Evolutionary conservation across 2,888 invertebrate genomes (phyloP), one percentile per base, ranked within the genome.

Genomic region (Tipula unca): DNA sequence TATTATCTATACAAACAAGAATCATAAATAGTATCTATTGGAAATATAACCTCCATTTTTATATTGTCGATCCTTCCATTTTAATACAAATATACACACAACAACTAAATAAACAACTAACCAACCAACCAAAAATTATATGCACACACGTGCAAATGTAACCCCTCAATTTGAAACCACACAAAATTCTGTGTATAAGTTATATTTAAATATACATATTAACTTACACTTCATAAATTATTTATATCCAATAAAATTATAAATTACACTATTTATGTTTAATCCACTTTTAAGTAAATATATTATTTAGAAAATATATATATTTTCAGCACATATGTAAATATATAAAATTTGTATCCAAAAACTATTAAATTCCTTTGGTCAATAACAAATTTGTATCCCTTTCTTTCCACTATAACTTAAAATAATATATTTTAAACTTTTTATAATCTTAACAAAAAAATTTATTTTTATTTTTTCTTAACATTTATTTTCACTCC

Each of bases 181-280:
- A 25, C 48, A 54, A 5, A 54, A 32, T 32, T 32, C 6, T 32
- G 6, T 32, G 48, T 17, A 8, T 54, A 10, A 25, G 17, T 69
- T 69, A 69, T 69, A 69, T 25, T 69, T 20, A 69, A 69, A 69
- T 69, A 69, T n/a, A n/a, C n/a, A n/a, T 69, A 69, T 48, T 5
- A 69, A 69, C 69, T 69, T 69, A 69, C 69, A 69, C 69, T 69
- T 69, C 69, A 69, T 69, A 69, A 69, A 69, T 69, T 69, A 25
- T 69, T 69, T 69, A 69, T 69, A 69, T 69, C 69, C 69, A 69
- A 25, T 25, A 69, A 25, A 69, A 69, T 69, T 69, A 25, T 69
- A 69, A 69, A 25, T 69, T 69, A 10, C 69, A 69, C 69, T 69
- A 48, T 48, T 17, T 48, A 10, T 69, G 3, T 25, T 69, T 69